Percentiles rank a stretch among this genome's conserved stretches.
Evolutionary conservation across 2,888 invertebrate species (phyloP).

Genomic region (Drosophila flavopinicola): DNA sequence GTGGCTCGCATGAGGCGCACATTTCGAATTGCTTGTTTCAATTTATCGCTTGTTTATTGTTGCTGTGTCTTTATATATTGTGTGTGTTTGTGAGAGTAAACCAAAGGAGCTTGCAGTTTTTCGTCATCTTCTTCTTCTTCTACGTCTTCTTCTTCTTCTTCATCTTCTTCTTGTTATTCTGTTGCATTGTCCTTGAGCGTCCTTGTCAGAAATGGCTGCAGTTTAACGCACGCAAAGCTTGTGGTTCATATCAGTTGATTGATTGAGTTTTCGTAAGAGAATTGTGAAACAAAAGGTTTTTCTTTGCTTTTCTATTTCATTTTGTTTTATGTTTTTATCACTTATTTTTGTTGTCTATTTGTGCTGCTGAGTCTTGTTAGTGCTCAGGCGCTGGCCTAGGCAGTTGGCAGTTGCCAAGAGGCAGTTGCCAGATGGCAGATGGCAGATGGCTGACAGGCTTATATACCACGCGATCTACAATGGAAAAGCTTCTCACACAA

Average conservation of each 20-base stretch:
- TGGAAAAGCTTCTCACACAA: conserved; percentile 15
- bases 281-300: conserved; percentile 72
- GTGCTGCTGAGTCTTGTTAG: conserved; percentile 30
- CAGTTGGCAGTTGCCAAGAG: conserved; percentile 13
- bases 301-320: too few relatives aligned
- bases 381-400: conserved; percentile 10
- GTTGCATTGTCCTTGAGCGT: conserved; percentile 17
- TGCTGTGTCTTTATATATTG: conserved; percentile 48
- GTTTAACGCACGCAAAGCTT: conserved; percentile 77
- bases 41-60: conserved; percentile 72
- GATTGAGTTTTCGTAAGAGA: conserved; percentile 69
- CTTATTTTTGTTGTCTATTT: conserved; percentile 73
- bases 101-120: conserved; percentile 70
- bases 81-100: conserved; percentile 67
- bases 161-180: conserved; percentile 4
- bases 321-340: conserved; percentile 76
- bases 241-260: conserved; percentile 61
- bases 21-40: conserved; percentile 56
- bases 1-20: conserved; percentile 50
- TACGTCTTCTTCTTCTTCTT: neutral
- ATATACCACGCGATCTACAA: conserved; percentile 24
- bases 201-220: conserved; percentile 63
- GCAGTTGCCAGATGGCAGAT: conserved; percentile 9
- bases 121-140: conserved; percentile 2
- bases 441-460: conserved; percentile 1